Evolutionary conservation across 2,888 invertebrate genomes (phyloP), one percentile per base, ranked within the genome.

Genomic region (Leuctra nigra): DNA sequence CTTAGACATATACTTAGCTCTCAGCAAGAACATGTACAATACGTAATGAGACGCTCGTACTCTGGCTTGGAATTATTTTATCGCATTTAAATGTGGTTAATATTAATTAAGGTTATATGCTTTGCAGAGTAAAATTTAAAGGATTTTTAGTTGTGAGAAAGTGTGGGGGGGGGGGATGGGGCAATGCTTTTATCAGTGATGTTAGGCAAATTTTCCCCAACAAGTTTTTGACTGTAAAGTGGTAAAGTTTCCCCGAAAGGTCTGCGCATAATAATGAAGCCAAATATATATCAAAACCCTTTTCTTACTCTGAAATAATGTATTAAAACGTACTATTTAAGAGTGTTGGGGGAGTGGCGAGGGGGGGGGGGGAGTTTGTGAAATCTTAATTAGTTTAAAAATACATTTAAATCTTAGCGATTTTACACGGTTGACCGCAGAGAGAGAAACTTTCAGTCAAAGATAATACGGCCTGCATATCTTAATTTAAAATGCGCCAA

Each of bases 401-500:
- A 58, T 59, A 61, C 58, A 59, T 59, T 61, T 59, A 61, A 58
- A 61, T 61, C 59, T 61, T 56, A 24, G 52, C 56, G 54, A 61
- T 61, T 61, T 59, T 61, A 58, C 58, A 56, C 55, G 57, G 53
- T 54, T 57, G 56, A 54, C 46, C 53, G 59, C 58, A 57, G 54
- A 61, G 53, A 53, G 47, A 33, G 55, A 56, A 56, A 59, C 47
- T 58, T 55, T 58, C 50, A 48, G 48, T 52, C 50, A 50, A 55
- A 50, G 55, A 58, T 58, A 50, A 50, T 50, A 41, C 41, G 20
- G 41, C 18, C n/a, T 41, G 41, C 41, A 41, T 41, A 41, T 41
- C 41, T 41, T 41, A 41, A 41, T 41, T n/a, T 41, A 41, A 41
- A 41, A 41, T 41, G 41, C 16, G 18, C 41, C 41, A 11, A 41